Evolutionary conservation across 2,888 invertebrate species (phyloP), one percentile per base, ranked within the genome.

Genomic region (Amiota communis): DNA sequence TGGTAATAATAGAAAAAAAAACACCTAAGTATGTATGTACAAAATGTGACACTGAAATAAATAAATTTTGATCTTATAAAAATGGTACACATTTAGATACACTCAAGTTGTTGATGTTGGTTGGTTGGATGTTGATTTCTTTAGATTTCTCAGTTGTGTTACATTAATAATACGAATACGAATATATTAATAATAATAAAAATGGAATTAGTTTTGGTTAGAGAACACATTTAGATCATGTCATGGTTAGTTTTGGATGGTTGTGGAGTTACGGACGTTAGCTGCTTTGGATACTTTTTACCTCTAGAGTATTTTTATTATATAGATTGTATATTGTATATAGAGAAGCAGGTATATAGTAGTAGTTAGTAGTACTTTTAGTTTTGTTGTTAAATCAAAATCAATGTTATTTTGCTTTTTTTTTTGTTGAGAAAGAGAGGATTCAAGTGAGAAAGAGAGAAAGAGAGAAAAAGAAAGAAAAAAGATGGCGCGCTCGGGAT

Each of bases 301-400:
- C 87, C 87, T 87, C 87, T 87, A 87, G 80, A 84, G 83, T 79
- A 36, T 15, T 59, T 20, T 81, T 81, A 81, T 85, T 2, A 23
- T 23, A 23, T 23, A 23, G n/a, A n/a, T n/a, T n/a, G n/a, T 23
- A 23, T 23, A 23, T 23, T 2, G 23, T 23, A 23, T 23, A 23
- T 1, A 23, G 23, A 84, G 86, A 86, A 87, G 86, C 85, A 82
- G 86, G 87, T 78, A 64, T 79, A 78, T 67, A 81, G 72, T 76
- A 81, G 15, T 57, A 20, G 59, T 8, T 51, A 51, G 11, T 51
- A n/a, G 47, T 73, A 51, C 48, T 69, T 63, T 63, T 61, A 1
- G 36, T 12, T 49, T 67, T 15, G 49, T 67, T 68, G 12, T 68
- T 17, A 68, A 68, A 74, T 75, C 73, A 63, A 77, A 79, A 74